These are phyloP conservation scores for Netelia fuscicornis DNA, from an alignment of 2,888 invertebrate species.

Conservation along the genomic window DNA sequence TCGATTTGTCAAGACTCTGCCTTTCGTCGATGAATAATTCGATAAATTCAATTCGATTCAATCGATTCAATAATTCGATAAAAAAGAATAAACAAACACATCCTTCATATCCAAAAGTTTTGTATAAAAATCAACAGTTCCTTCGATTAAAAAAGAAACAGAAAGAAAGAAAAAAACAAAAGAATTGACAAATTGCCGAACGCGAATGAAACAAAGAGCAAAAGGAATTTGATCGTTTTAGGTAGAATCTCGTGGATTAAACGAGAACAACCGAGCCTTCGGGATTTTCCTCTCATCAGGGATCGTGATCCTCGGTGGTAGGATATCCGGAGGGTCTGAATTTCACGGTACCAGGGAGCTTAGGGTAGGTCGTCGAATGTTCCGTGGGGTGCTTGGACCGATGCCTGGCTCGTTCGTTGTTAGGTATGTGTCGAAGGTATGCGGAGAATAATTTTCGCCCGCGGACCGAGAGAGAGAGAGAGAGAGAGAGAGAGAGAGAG, in stretches of 20 bases:
- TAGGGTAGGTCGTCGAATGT: conserved; percentile 61
- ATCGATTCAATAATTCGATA: too few relatives aligned
- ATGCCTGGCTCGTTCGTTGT: conserved; percentile 40
- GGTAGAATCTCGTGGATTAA: background rate
- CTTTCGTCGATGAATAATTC: too few relatives aligned
- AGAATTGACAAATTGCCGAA: background rate
- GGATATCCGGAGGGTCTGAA: conserved; percentile 36
- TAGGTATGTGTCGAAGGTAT: conserved; percentile 71
- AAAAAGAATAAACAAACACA: too few relatives aligned
- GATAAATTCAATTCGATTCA: too few relatives aligned
- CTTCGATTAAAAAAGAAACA: background rate
- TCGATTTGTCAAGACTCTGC: too few relatives aligned
- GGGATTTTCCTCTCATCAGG: background rate
- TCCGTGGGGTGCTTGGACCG: conserved; percentile 19
- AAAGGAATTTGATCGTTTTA: background rate
- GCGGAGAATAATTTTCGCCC: conserved; percentile 70
- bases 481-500: conserved; percentile 33
- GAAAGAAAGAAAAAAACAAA: too few relatives aligned
- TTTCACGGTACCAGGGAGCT: conserved; percentile 3
- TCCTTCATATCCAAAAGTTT: too few relatives aligned
- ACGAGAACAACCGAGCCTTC: conserved; percentile 45
- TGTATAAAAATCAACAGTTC: too few relatives aligned
- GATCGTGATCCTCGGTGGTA: background rate
- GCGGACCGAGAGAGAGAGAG: conserved; percentile 42
- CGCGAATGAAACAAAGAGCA: too few relatives aligned